Evolutionary conservation across 2,113 vertebrate species (phyloP).

Genomic region (Carassius auratus): DNA sequence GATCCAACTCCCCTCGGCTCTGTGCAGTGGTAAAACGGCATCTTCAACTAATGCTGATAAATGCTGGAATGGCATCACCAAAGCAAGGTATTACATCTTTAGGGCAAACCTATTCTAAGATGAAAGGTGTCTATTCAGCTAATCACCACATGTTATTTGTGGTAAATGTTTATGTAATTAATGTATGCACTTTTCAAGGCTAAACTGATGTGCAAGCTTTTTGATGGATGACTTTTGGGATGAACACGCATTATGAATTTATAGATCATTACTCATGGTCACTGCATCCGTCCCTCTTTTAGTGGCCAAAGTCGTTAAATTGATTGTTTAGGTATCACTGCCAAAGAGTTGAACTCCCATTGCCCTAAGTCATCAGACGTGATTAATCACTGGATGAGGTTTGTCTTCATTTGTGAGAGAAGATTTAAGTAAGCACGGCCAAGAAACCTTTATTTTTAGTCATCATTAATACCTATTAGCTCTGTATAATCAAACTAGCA

Average conservation of each 20-base stretch:
- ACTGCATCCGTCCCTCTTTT: constrained; percentile 8
- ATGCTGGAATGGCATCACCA: constrained; percentile 93
- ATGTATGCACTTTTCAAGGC: neutral
- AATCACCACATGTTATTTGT: neutral
- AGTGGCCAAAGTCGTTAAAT: constrained; percentile 37
- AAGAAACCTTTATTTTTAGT: constrained; percentile 26
- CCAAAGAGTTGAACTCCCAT: constrained; percentile 6
- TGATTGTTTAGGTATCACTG: constrained; percentile 40
- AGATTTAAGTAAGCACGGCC: neutral
- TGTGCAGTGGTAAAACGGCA: constrained; percentile 87
- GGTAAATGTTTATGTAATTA: neutral
- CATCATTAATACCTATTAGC: constrained; percentile 13
- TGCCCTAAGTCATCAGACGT: constrained; percentile 44
- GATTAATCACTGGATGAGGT: constrained; percentile 48
- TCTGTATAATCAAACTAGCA: neutral
- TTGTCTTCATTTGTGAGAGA: constrained; percentile 20
- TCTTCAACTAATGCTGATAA: constrained; percentile 80
- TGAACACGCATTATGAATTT: constrained; percentile 33
- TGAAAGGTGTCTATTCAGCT: neutral
- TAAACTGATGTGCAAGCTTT: neutral
- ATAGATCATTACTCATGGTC: constrained; percentile 29
- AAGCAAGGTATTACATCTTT: constrained; percentile 75
- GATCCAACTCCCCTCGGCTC: constrained; percentile 82
- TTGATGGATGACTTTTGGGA: constrained; percentile 7
- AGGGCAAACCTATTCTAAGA: neutral